Evolutionary conservation across 2,113 vertebrate genomes (phyloP).

Genomic region (Scomber japonicus): DNA sequence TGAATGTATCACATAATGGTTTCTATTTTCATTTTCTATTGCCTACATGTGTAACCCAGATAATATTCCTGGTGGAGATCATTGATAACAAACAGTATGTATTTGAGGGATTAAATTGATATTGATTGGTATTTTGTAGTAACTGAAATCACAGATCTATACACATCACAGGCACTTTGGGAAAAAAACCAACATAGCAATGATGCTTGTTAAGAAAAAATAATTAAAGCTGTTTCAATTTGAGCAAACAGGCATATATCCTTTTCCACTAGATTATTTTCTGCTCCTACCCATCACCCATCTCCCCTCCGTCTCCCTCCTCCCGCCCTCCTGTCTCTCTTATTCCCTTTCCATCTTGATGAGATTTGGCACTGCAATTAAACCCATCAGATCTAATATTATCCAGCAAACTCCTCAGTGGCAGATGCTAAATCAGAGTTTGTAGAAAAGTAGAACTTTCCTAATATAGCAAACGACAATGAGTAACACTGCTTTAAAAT

Average conservation of each 20-base stretch:
- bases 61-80: background rate
- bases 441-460: slow-evolving; percentile 66
- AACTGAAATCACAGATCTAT: background rate
- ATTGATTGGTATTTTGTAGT: background rate
- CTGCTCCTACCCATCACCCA: slow-evolving; percentile 32
- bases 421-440: slow-evolving; percentile 68
- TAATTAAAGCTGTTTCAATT: slow-evolving; percentile 7
- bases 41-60: background rate
- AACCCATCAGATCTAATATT: slow-evolving; percentile 69
- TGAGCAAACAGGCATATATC: background rate
- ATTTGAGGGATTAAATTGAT: background rate
- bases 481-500: background rate
- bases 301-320: slow-evolving; percentile 25
- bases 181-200: too few species aligned
- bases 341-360: slow-evolving; percentile 67
- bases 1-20: background rate
- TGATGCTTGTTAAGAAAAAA: too few species aligned
- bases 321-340: slow-evolving; percentile 42
- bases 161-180: too few species aligned
- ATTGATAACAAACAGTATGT: background rate
- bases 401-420: slow-evolving; percentile 65
- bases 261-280: slow-evolving; percentile 18
- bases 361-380: slow-evolving; percentile 72
- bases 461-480: slow-evolving; percentile 33
- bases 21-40: background rate